These are phyloP conservation scores for Propithecus perrieri DNA, from an alignment of 2,797 vertebrate genomes.

Conservation along the genomic window DNA sequence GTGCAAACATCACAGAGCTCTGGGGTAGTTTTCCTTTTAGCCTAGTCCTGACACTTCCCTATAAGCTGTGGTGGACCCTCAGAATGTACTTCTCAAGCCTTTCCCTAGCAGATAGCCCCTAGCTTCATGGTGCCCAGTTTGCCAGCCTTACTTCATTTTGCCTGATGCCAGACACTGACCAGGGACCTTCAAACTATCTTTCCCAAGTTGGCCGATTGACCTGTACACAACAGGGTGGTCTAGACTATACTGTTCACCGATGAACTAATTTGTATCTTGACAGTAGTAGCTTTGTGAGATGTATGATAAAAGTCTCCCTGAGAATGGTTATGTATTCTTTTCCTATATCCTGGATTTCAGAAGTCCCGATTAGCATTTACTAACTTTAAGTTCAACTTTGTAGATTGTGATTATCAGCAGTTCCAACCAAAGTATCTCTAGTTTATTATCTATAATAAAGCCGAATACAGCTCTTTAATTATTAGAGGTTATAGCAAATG, in stretches of 20 bases:
- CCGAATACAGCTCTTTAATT: constrained; percentile 44
- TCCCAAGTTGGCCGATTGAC: not conserved
- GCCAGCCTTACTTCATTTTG: not conserved
- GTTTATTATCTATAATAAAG: not conserved
- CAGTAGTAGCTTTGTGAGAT: constrained; percentile 19
- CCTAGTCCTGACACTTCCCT: not conserved
- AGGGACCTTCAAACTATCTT: not conserved
- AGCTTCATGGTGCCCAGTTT: not conserved
- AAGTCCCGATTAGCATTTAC: not conserved
- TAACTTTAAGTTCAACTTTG: constrained; percentile 22
- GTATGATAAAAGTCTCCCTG: not conserved
- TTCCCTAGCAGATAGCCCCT: not conserved
- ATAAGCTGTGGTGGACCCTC: not conserved
- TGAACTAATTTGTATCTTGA: constrained; percentile 19
- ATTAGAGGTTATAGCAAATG: not conserved
- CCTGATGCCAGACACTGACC: not conserved
- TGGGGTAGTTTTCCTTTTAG: not conserved
- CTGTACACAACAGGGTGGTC: not conserved
- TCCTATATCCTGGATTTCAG: constrained; percentile 10
- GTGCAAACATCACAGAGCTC: not conserved
- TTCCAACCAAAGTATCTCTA: constrained; percentile 34
- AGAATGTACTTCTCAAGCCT: not conserved
- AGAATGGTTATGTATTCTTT: not conserved
- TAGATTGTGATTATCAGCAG: not conserved
- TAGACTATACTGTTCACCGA: not conserved